Conservation (phyloP, 2,888 invertebrate species). For the Spisula subtruncata region DNA sequence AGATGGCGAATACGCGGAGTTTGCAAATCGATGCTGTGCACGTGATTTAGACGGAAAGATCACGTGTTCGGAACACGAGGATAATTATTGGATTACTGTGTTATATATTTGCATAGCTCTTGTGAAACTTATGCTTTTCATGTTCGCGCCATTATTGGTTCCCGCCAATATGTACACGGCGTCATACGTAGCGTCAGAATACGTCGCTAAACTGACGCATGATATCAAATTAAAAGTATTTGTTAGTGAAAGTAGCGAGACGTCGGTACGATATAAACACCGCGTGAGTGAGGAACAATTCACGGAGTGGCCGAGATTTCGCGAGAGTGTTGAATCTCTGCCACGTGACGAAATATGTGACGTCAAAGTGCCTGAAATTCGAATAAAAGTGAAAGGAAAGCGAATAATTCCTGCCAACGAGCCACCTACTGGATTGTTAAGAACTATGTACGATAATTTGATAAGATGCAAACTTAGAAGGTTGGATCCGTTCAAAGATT, state of each 20-base stretch:
- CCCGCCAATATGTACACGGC: constrained; percentile 83
- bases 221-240: constrained; percentile 81
- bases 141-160: constrained; percentile 84
- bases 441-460: constrained; percentile 83
- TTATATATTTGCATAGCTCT: constrained; percentile 81
- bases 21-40: constrained; percentile 83
- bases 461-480: constrained; percentile 84
- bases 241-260: constrained; percentile 78
- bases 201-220: constrained; percentile 83
- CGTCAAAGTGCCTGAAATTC: constrained; percentile 79
- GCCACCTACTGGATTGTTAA: constrained; percentile 82
- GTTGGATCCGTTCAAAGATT: constrained; percentile 84
- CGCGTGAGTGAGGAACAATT: constrained; percentile 79
- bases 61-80: constrained; percentile 78
- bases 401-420: constrained; percentile 83
- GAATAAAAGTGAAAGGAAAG: constrained; percentile 83
- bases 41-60: constrained; percentile 72
- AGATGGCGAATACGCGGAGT: constrained; percentile 77
- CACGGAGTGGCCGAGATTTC: constrained; percentile 78
- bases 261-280: constrained; percentile 77
- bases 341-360: constrained; percentile 80
- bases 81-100: constrained; percentile 82
- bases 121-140: constrained; percentile 83
- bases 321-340: constrained; percentile 72
- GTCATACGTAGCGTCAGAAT: constrained; percentile 83